These are phyloP conservation scores for Cyphomyrus plagiostoma DNA, from an alignment of 2,113 vertebrate species.

Conservation along the genomic window DNA sequence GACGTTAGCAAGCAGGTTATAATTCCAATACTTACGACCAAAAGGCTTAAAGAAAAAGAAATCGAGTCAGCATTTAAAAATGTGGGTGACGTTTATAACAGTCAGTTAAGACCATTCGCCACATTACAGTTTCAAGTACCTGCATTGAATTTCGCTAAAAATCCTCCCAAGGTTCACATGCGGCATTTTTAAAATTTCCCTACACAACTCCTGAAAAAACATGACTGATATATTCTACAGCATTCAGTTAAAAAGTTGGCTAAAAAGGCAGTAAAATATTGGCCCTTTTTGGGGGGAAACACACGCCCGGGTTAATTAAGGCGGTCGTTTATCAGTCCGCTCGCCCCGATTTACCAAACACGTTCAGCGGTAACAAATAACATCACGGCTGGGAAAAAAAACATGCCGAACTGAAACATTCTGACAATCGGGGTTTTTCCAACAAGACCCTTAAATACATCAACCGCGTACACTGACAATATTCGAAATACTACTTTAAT, in stretches of 20 bases:
- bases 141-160: background rate
- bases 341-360: background rate
- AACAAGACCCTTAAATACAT: background rate
- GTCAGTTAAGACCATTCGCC: background rate
- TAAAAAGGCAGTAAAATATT: conserved; percentile 10
- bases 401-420: background rate
- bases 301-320: background rate
- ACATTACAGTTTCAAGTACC: background rate
- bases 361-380: background rate
- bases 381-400: background rate
- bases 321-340: background rate
- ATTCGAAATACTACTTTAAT: background rate
- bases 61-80: background rate
- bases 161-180: background rate
- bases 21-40: background rate
- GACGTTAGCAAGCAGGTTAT: background rate
- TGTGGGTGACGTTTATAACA: background rate
- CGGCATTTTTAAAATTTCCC: background rate
- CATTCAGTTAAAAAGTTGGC: background rate
- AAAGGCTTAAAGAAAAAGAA: background rate
- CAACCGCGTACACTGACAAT: background rate
- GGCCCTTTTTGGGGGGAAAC: background rate
- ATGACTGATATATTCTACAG: background rate
- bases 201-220: background rate
- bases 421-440: background rate